These are phyloP conservation scores for Coregonus ussuriensis DNA, from an alignment of 2,797 vertebrate genomes.

Conservation along the genomic window DNA sequence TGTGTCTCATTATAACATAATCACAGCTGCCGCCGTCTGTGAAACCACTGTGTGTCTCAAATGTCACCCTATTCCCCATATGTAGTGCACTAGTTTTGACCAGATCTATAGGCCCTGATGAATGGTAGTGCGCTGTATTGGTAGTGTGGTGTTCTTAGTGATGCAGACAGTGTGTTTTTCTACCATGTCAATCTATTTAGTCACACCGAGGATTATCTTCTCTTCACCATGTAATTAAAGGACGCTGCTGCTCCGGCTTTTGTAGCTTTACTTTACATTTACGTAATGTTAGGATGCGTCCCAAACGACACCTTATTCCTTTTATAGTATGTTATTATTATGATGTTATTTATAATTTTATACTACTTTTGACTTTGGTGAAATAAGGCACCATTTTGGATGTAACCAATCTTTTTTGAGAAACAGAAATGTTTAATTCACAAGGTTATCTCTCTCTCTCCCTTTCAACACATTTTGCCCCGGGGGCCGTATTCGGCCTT, in stretches of 20 bases:
- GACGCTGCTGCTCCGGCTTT: constrained; percentile 45
- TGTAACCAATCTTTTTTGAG: background rate
- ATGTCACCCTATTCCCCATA: background rate
- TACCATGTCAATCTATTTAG: constrained; percentile 53
- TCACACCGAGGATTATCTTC: constrained; percentile 54
- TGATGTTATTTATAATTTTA: no score
- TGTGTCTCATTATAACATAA: no score
- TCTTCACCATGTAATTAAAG: constrained; percentile 47
- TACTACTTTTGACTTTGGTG: no score
- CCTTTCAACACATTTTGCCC: no score
- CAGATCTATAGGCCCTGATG: no score
- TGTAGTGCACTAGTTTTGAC: background rate
- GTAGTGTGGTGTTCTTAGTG: background rate
- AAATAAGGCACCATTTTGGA: background rate
- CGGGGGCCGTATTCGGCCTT: no score
- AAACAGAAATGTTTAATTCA: background rate
- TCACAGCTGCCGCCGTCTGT: no score
- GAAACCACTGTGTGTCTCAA: no score
- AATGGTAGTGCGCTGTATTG: background rate
- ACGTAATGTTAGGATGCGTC: background rate
- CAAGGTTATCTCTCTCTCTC: background rate
- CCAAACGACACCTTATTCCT: background rate
- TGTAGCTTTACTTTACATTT: constrained; percentile 2
- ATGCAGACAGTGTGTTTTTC: constrained; percentile 38
- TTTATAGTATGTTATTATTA: background rate